phyloP scores from a whole-genome alignment of 1,140 invertebrate species.

The Macrocentrus cingulum region DNA sequence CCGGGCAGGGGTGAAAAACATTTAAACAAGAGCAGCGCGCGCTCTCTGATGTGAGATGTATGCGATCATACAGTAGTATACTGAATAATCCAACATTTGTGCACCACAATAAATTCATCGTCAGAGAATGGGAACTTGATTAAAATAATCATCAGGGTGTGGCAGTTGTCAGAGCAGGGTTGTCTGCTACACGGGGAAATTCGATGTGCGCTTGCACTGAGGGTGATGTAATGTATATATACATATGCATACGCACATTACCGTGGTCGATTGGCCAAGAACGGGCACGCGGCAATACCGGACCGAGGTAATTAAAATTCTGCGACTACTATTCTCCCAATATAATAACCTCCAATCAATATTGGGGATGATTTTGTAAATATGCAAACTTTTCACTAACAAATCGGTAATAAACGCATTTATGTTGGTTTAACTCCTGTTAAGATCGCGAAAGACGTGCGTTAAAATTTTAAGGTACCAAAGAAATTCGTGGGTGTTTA shows the following conservation, averaged over 20 bases:
- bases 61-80: not conserved
- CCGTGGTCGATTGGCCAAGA: conserved; percentile 5
- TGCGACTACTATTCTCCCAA: not conserved
- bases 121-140: conserved; percentile 22
- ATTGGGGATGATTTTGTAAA: too few relatives aligned
- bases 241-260: conserved; percentile 3
- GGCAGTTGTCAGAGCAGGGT: not conserved
- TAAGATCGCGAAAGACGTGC: too few relatives aligned
- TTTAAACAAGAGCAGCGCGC: not conserved
- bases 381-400: too few relatives aligned
- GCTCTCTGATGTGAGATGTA: conserved; percentile 6
- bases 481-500: too few relatives aligned
- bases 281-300: not conserved
- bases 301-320: conserved; percentile 12
- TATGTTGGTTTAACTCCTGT: too few relatives aligned
- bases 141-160: conserved; percentile 22
- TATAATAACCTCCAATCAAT: too few relatives aligned
- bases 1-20: not conserved
- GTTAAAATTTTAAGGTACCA: too few relatives aligned
- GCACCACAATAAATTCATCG: conserved; percentile 17
- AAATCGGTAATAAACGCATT: too few relatives aligned
- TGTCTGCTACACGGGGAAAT: not conserved
- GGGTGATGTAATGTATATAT: not conserved
- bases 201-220: not conserved
- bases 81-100: conserved; percentile 19